A percentile compares a stretch with the other conserved stretches of the same genome.
phyloP scores from a whole-genome alignment of 1,140 invertebrate genomes.

The Cyphomyrmex costatus region DNA sequence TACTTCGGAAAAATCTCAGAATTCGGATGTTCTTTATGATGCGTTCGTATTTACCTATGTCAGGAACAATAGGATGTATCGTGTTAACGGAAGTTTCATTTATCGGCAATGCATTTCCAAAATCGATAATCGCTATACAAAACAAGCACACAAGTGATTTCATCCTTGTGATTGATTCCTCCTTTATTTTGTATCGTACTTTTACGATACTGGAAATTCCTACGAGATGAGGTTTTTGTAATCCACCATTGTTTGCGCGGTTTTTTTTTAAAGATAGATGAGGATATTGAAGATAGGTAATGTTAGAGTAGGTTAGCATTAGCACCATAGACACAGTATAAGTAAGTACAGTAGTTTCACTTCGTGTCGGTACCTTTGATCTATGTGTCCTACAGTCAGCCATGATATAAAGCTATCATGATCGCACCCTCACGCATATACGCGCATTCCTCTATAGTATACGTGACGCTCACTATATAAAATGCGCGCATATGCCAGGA shows the following conservation, averaged over 20 bases:
- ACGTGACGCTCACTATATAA: too few relatives aligned
- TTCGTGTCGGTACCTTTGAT: too few relatives aligned
- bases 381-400: too few relatives aligned
- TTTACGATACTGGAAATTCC: not conserved
- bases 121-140: not conserved
- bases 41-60: not conserved
- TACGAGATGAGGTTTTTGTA: not conserved
- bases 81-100: conserved; percentile 1
- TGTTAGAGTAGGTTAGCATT: not conserved
- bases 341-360: too few relatives aligned
- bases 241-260: not conserved
- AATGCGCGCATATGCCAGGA: too few relatives aligned
- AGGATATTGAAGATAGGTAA: not conserved
- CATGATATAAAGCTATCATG: too few relatives aligned
- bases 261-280: conserved; percentile 13
- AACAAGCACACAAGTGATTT: not conserved
- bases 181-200: not conserved
- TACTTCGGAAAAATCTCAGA: too few relatives aligned
- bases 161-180: not conserved
- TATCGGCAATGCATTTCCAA: not conserved
- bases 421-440: too few relatives aligned
- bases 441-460: too few relatives aligned
- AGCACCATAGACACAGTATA: too few relatives aligned
- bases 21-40: not conserved
- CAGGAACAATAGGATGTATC: conserved; percentile 1